Evolutionary conservation across 2,113 vertebrate genomes (phyloP), one percentile per base, ranked within the genome.

Genomic region (Phaethornis superciliosus): DNA sequence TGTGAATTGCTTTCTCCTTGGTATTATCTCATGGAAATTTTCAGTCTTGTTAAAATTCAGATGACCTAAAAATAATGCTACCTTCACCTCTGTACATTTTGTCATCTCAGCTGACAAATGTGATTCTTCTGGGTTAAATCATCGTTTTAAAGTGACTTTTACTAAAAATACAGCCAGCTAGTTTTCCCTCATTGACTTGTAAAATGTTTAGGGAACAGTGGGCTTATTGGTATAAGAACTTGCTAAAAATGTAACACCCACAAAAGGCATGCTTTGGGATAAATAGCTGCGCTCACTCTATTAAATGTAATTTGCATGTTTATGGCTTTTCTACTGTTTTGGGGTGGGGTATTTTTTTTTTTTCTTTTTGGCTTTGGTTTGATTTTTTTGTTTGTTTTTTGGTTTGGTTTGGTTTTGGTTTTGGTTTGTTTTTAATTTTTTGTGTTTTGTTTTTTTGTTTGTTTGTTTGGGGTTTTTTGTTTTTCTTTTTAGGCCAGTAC

Each of bases 1-100:
- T 95, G 90, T 72, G 91, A 96, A 97, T 96, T 96, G 90, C 91
- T 94, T 96, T 97, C 49, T 85, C 64, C 84, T 95, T 89, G 59
- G 28, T 93, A 77, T 56, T 47, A 7, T 67, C 32, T 71, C 76
- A 62, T 85, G 91, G 93, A 83, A 84, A 90, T 88, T 89, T 95
- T 87, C 51, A 51, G 63, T 72, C 78, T 94, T 88, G 46, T 81
- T 95, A 76, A 85, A 88, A 89, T 88, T 92, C 81, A 40, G 14
- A 54, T 93, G 70, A 90, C 92, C 90, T 86, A 85, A 90, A 88
- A 90, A 88, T 84, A 94, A 85, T 78, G 26, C 59, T 89, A 44
- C 72, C 52, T 88, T 95, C 49, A 93, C 80, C 72, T 88, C 52
- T 81, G 64, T 75, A 12, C 19, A 15, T 91, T 88, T 68, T 85